A percentile compares a stretch with the other conserved stretches of the same genome.
phyloP scores from a whole-genome alignment of 2,888 invertebrate species.

The Mongoloraphidia duomilia region DNA sequence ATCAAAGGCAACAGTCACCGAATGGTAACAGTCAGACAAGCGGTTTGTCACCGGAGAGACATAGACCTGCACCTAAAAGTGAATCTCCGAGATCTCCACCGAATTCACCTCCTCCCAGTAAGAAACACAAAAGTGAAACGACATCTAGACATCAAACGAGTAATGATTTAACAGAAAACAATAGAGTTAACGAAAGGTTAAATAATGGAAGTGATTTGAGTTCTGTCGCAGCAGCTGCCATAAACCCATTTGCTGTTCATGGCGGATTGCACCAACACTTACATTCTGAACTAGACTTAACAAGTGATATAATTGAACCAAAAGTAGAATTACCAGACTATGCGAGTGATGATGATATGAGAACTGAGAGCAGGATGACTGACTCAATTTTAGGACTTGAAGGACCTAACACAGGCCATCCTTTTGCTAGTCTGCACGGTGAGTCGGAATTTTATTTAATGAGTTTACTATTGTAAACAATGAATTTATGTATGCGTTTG shows the following conservation, averaged over 20 bases:
- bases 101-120: not conserved
- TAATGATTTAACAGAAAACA: not conserved
- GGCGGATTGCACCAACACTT: not conserved
- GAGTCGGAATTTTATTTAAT: not conserved
- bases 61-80: no score
- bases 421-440: conserved; percentile 8
- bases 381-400: conserved; percentile 21
- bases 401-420: conserved; percentile 16
- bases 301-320: conserved; percentile 33
- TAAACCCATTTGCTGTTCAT: not conserved
- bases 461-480: no score
- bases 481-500: no score
- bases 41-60: no score
- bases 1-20: no score
- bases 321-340: conserved; percentile 61
- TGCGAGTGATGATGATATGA: conserved; percentile 49
- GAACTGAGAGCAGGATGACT: conserved; percentile 15
- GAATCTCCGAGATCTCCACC: not conserved
- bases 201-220: not conserved
- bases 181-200: conserved; percentile 1
- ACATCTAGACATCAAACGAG: not conserved
- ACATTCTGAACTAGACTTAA: conserved; percentile 18
- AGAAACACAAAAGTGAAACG: not conserved
- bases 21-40: no score
- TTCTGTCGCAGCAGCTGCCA: not conserved